Evolutionary conservation across 2,113 vertebrate species (phyloP).

Genomic region (Vulpes ferrilata): DNA sequence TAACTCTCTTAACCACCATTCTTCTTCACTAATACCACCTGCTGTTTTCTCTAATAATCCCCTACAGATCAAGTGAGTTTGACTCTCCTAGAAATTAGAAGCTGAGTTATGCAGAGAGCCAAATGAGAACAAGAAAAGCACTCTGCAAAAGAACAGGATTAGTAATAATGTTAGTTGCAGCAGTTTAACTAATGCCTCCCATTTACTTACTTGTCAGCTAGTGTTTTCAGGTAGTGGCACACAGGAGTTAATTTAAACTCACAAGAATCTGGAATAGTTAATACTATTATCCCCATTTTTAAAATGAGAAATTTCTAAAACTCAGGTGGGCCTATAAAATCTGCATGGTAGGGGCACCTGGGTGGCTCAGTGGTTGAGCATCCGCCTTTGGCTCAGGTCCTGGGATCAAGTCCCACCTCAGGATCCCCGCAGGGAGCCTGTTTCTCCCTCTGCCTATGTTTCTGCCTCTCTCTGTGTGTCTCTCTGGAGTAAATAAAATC

Average conservation of each 20-base stretch:
- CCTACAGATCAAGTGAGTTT: not conserved
- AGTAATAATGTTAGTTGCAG: too few species aligned
- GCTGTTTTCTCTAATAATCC: not conserved
- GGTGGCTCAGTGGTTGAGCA: too few species aligned
- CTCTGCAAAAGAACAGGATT: not conserved
- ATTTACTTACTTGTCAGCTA: not conserved
- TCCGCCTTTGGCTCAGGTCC: too few species aligned
- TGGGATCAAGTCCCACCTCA: too few species aligned
- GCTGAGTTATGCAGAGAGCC: not conserved
- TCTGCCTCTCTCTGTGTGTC: too few species aligned
- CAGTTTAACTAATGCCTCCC: not conserved
- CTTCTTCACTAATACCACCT: not conserved
- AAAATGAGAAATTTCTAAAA: not conserved
- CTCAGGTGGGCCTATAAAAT: not conserved
- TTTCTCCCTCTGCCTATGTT: too few species aligned
- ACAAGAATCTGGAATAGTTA: not conserved
- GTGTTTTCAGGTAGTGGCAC: not conserved
- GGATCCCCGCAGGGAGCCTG: too few species aligned
- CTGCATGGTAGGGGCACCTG: too few species aligned
- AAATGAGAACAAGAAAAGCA: not conserved
- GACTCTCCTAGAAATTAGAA: not conserved
- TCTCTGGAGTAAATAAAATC: too few species aligned
- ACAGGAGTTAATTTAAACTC: not conserved
- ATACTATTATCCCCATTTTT: not conserved
- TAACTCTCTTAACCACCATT: not conserved